Base-by-base conservation (phyloP, 1,140 invertebrate genomes). In the Laodelphax striatellus region DNA sequence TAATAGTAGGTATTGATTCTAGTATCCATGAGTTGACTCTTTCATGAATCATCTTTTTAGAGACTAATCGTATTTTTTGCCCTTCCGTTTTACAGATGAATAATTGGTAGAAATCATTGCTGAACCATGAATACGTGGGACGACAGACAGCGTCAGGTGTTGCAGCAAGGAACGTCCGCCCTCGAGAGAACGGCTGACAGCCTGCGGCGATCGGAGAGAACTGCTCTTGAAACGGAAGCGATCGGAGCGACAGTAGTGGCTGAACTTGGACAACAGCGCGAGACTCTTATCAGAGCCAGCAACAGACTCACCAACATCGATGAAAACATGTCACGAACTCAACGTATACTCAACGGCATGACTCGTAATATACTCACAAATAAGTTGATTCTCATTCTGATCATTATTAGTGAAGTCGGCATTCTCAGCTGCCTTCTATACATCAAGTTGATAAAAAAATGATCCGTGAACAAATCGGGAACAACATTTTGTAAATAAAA, bases 221-320 rank as follows among this genome's bases (percentile, higher is more conserved):
- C 88, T 52, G 86, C 89, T 13, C 77, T 82, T 9, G 87, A 92
- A 70, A 90, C 86, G 0, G 90, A 92, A 72, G 77, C 82, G 67
- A 80, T 91, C 64, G 89, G 87, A 0, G 82, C 80, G 4, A 85
- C 87, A 69, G 86, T 89, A 8, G 76, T 88, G n/a, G 76, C 77
- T 55, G 83, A 86, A 66, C 69, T 87, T 21, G 78, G 78, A 1
- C 72, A 70, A 58, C 85, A 87, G 68, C 72, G 85, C 63, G 84
- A 87, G 65, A 71, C 78, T 13, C 71, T 88, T 11, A 66, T 80
- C 3, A 66, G 82, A 62, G 82, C 84, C 13, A 79, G 79, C 69
- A 75, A 76, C 52, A 69, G 80, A 69, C 70, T 87, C 2, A 70
- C 73, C 5, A 79, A 85, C 52, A 86, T 84, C 13, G 80, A 86